Conservation (phyloP, 2,888 invertebrate genomes). For the Nipponacmea schrenckii region DNA sequence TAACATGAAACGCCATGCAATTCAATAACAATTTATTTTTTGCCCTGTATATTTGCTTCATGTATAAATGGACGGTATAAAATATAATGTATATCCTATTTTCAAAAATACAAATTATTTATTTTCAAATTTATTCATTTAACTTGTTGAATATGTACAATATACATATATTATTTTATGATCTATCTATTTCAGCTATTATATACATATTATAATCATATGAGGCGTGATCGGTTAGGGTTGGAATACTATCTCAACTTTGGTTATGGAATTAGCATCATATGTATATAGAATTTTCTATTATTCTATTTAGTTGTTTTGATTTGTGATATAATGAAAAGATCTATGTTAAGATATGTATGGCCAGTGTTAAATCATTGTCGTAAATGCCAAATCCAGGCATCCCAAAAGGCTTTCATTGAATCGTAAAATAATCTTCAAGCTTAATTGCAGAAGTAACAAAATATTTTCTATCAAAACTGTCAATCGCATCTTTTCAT, state of each 20-base stretch:
- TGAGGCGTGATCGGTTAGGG: background rate
- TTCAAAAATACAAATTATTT: constrained; percentile 2
- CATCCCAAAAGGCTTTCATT: too few relatives aligned
- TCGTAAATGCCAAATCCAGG: too few relatives aligned
- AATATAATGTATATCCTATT: background rate
- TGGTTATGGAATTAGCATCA: constrained; percentile 5
- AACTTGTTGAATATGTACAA: background rate
- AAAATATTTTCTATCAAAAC: too few relatives aligned
- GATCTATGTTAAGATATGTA: too few relatives aligned
- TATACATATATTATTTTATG: constrained; percentile 4
- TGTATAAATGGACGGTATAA: background rate
- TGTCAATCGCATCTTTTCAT: too few relatives aligned
- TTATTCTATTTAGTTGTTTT: background rate
- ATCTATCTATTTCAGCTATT: background rate
- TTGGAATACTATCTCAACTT: constrained; percentile 1
- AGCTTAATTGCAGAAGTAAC: too few relatives aligned
- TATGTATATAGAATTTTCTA: background rate
- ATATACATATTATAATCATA: background rate
- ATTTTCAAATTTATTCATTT: background rate
- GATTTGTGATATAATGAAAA: background rate
- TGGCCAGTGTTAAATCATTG: too few relatives aligned
- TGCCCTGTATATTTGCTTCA: constrained; percentile 2
- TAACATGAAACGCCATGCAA: background rate
- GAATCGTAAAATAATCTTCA: too few relatives aligned
- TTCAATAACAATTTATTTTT: constrained; percentile 3